These are phyloP conservation scores for Drosophila mercatorum DNA, from an alignment of 2,888 invertebrate genomes.

Conservation along the genomic window DNA sequence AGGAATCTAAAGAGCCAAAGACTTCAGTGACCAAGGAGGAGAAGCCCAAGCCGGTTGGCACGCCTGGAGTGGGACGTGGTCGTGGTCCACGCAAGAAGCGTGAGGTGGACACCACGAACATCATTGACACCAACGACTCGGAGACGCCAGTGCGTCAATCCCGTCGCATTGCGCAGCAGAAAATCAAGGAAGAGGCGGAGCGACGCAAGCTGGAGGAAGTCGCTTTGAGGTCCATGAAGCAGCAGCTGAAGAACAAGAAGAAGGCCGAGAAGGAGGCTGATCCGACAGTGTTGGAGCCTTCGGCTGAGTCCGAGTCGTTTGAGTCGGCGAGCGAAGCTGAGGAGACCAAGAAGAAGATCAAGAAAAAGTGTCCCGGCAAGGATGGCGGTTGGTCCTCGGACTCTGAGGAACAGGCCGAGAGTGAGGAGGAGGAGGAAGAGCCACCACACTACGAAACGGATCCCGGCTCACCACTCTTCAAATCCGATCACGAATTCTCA, in stretches of 20 bases:
- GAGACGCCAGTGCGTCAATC: constrained; percentile 89
- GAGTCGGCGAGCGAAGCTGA: constrained; percentile 81
- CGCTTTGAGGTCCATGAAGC: constrained; percentile 88
- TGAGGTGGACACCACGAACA: constrained; percentile 83
- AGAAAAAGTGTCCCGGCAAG: constrained; percentile 83
- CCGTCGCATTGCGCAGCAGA: constrained; percentile 93
- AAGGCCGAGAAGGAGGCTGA: constrained; percentile 83
- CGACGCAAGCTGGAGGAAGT: constrained; percentile 90
- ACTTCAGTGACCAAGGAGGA: constrained; percentile 24
- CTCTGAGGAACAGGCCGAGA: constrained; percentile 84
- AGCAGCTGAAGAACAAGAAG: constrained; percentile 87
- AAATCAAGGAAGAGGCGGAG: constrained; percentile 94
- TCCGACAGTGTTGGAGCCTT: constrained; percentile 78
- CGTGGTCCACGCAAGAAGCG: constrained; percentile 78
- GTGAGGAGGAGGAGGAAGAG: constrained; percentile 85
- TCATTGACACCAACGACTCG: constrained; percentile 79
- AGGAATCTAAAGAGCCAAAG: constrained; percentile 23
- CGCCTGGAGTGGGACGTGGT: constrained; percentile 56
- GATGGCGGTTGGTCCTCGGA: constrained; percentile 84
- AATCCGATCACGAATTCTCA: constrained; percentile 96
- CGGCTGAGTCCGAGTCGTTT: constrained; percentile 69
- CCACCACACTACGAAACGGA: constrained; percentile 85
- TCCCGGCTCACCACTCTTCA: constrained; percentile 86
- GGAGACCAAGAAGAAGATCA: constrained; percentile 82
- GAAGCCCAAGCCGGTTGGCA: constrained; percentile 16